These are phyloP conservation scores for Flexamia atlantica DNA, from an alignment of 2,888 invertebrate genomes.

Conservation along the genomic window DNA sequence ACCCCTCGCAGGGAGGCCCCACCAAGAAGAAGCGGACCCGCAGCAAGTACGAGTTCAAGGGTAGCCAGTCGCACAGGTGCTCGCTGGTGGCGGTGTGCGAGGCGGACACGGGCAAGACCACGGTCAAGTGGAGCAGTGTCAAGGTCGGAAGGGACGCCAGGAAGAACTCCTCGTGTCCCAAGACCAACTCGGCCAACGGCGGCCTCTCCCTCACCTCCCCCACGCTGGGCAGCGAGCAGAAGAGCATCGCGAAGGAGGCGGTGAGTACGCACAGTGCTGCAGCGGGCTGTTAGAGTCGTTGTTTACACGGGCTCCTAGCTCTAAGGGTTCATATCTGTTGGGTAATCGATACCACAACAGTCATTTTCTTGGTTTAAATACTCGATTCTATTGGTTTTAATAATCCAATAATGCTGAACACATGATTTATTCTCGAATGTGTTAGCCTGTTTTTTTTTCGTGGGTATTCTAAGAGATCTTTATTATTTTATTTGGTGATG, in stretches of 20 bases:
- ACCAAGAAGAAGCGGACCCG: conserved; percentile 63
- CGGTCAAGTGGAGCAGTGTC: conserved; percentile 69
- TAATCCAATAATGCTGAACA: too few relatives aligned
- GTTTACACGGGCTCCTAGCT: too few relatives aligned
- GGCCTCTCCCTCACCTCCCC: conserved; percentile 66
- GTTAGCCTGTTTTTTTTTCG: too few relatives aligned
- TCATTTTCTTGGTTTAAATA: too few relatives aligned
- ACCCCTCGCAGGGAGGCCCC: conserved; percentile 18
- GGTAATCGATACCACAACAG: too few relatives aligned
- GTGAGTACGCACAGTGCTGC: too few relatives aligned
- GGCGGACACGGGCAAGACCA: conserved; percentile 65
- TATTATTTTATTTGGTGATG: too few relatives aligned
- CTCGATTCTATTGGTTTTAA: too few relatives aligned
- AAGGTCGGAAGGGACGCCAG: conserved; percentile 63
- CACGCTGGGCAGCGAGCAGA: conserved; percentile 37
- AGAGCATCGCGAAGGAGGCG: conserved; percentile 16
- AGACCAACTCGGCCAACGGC: conserved; percentile 66
- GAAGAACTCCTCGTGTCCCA: conserved; percentile 67
- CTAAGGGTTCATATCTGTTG: too few relatives aligned
- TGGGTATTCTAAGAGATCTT: too few relatives aligned
- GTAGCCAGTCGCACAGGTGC: conserved; percentile 68
- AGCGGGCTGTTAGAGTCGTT: too few relatives aligned
- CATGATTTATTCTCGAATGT: too few relatives aligned
- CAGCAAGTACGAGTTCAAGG: conserved; percentile 67
- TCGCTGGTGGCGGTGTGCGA: conserved; percentile 67